Base-by-base conservation (phyloP, 2,113 vertebrate species). In the Phyllopteryx taeniolatus region DNA sequence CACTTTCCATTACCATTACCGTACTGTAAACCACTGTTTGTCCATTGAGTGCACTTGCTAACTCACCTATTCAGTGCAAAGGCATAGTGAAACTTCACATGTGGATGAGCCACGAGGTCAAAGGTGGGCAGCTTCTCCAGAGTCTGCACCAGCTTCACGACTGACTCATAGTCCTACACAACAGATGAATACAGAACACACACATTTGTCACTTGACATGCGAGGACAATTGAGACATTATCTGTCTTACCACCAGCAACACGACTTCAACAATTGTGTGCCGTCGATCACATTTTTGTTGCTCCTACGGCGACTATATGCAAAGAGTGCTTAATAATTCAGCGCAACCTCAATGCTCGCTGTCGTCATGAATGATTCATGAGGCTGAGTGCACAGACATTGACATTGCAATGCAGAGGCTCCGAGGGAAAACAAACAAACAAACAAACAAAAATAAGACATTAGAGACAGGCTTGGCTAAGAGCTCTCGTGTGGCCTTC, bases 71-170 rank as follows among this genome's bases (percentile, higher is more conserved):
- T 98, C 71, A 99, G 90, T 0, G 97, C 98, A 89, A 99, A 99
- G 0, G 96, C 97, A 20, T 98, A 97, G 90, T 99, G 97, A 87
- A 99, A 93, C 88, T 97, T 97, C 87, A 99, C 96, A 22, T 99
- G 96, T 51, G 94, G 95, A 83, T 98, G 95, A 17, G 93, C 94
- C 85, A 96, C 92, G 78, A 95, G 93, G 89, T 99, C 97, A 88
- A 98, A 99, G 73, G 98, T 99, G 6, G 98, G 98, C 17, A 99
- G 92, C 80, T 95, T 98, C 89, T 98, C 95, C 90, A 99, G 90
- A 19, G 96, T 95, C 88, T 98, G 96, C 75, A 99, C 96, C 87
- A 99, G 88, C 85, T 96, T 96, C 91, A 99, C 96, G 53, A 99
- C 94, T 60, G 98, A 95, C 87, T 98, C 95, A 0, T 98, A 99